Conservation (phyloP, 2,113 vertebrate species). For the Otis tarda region DNA sequence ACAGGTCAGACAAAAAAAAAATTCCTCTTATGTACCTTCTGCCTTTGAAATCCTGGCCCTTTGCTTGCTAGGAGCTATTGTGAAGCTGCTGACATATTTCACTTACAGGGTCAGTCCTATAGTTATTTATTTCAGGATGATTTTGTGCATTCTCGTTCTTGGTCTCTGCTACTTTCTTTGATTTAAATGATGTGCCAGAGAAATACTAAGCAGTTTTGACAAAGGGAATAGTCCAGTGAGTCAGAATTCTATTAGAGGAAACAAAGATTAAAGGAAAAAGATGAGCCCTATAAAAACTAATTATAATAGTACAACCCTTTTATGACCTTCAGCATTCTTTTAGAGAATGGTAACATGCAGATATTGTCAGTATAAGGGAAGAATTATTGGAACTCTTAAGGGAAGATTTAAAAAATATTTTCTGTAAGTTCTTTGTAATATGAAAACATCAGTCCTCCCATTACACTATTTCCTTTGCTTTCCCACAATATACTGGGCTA, state of each 20-base stretch:
- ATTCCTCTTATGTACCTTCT: not conserved
- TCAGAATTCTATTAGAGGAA: constrained; percentile 3
- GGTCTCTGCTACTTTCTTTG: not conserved
- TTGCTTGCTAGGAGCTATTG: not conserved
- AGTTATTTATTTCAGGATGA: constrained; percentile 22
- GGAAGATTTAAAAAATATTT: not conserved
- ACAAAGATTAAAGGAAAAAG: not conserved
- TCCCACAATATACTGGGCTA: not conserved
- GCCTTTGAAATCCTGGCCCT: not conserved
- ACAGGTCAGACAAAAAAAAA: not conserved
- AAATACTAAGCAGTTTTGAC: not conserved
- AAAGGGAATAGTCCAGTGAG: not conserved
- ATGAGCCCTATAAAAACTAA: not conserved
- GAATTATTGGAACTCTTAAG: not conserved
- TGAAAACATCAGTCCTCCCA: not conserved
- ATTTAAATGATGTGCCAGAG: not conserved
- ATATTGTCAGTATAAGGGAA: not conserved
- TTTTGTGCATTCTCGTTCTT: not conserved
- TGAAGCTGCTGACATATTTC: constrained; percentile 3
- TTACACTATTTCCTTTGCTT: not conserved
- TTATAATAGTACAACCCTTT: not conserved
- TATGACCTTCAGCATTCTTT: not conserved
- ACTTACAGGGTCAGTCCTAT: not conserved
- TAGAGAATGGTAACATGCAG: not conserved
- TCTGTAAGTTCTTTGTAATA: not conserved